A percentile compares a stretch with the other conserved stretches of the same genome.
Conservation (phyloP, 1,140 invertebrate genomes). For the Rhagoletis zephyria region DNA sequence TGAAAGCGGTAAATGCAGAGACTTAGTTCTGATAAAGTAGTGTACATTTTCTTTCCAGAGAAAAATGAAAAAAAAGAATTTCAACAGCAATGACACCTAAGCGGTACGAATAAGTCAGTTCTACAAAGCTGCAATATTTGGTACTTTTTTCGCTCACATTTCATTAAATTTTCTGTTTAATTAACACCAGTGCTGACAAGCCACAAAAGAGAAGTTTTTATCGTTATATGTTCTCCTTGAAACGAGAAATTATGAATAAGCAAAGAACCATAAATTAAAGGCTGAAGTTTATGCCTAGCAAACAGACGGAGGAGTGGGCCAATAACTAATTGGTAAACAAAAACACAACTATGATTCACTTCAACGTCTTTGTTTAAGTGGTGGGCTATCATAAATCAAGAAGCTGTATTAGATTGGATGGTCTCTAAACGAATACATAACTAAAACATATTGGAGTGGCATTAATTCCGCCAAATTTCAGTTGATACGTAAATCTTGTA, state of each 20-base stretch:
- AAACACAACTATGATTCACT: not conserved
- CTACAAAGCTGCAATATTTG: not conserved
- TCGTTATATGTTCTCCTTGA: not conserved
- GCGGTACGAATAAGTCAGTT: not conserved
- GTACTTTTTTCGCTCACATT: not conserved
- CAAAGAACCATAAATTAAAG: constrained; percentile 7
- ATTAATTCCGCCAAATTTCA: too few species aligned
- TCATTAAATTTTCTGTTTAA: not conserved
- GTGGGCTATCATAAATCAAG: constrained; percentile 13
- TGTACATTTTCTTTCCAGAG: too few species aligned
- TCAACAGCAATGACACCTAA: not conserved
- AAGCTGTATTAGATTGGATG: not conserved
- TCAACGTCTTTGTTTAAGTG: not conserved
- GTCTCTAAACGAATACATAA: not conserved
- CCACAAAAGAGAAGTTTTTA: not conserved
- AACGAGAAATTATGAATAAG: not conserved
- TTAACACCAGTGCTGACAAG: constrained; percentile 20
- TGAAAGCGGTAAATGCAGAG: too few species aligned
- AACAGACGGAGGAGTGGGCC: not conserved
- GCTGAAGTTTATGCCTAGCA: not conserved
- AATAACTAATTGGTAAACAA: not conserved
- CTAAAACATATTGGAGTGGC: not conserved
- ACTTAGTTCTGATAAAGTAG: too few species aligned
- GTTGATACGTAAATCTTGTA: too few species aligned
- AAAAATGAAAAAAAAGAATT: too few species aligned